Evolutionary conservation across 1,140 invertebrate species (phyloP).

Genomic region (Lepidurus packardi): DNA sequence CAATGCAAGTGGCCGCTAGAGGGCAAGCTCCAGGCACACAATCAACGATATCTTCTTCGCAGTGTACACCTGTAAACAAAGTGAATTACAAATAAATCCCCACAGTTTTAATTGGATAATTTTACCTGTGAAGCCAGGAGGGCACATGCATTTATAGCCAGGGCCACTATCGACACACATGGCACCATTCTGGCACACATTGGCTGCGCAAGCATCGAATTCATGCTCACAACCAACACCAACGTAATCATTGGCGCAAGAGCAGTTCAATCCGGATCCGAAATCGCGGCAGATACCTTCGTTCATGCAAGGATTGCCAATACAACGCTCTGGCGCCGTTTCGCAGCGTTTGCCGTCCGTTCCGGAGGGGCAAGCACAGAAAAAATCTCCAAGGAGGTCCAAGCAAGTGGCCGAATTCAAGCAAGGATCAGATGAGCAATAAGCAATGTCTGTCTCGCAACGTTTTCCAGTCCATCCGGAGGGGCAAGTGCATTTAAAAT

Average conservation of each 20-base stretch:
- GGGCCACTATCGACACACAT: constrained; percentile 77
- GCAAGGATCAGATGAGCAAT: constrained; percentile 76
- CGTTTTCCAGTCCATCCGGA: constrained; percentile 76
- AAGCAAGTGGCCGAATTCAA: constrained; percentile 89
- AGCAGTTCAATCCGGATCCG: constrained; percentile 88
- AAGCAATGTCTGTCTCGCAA: constrained; percentile 82
- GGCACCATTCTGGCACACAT: constrained; percentile 85
- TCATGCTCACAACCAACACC: constrained; percentile 90
- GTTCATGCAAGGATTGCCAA: constrained; percentile 93
- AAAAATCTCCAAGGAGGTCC: constrained; percentile 88
- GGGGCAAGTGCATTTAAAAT: constrained; percentile 74
- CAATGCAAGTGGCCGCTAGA: constrained; percentile 86
- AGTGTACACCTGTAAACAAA: constrained; percentile 52
- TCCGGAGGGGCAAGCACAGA: constrained; percentile 91
- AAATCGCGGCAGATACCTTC: constrained; percentile 89
- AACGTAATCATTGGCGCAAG: constrained; percentile 75
- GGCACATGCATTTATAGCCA: constrained; percentile 79
- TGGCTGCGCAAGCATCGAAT: constrained; percentile 81
- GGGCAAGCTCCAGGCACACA: constrained; percentile 92
- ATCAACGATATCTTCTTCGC: constrained; percentile 85
- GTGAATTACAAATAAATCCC: neutral
- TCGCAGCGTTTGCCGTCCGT: constrained; percentile 92
- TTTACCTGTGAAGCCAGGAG: constrained; percentile 63
- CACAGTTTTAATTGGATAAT: neutral
- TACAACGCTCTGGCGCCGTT: constrained; percentile 88